Conservation (phyloP, 1,140 invertebrate species). For the Zaprionus kolodkinae region DNA sequence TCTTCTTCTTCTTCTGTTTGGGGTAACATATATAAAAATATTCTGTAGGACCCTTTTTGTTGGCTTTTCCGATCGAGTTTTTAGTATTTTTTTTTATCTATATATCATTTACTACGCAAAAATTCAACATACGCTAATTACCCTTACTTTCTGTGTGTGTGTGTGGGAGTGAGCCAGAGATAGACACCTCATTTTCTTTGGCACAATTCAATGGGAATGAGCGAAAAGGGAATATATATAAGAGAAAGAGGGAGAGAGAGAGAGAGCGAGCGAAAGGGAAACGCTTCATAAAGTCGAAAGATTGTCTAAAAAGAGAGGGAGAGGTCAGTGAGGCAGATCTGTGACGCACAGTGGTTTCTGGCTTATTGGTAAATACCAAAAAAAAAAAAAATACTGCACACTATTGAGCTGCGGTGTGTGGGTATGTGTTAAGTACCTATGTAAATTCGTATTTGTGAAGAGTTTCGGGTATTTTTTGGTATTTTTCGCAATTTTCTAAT, state of each 20-base stretch:
- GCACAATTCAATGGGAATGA: conserved; percentile 47
- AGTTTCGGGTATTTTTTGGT: conserved; percentile 32
- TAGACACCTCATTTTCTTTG: conserved; percentile 22
- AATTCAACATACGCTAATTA: conserved; percentile 45
- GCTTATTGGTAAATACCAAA: not conserved
- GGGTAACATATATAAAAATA: conserved; percentile 37
- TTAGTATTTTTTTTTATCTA: not conserved
- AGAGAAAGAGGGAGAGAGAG: not conserved
- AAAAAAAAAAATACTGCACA: not conserved
- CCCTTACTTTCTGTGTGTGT: conserved; percentile 28
- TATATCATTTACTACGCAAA: conserved; percentile 31
- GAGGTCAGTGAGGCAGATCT: not conserved
- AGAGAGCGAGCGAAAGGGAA: conserved; percentile 10
- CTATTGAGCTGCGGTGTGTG: conserved; percentile 6
- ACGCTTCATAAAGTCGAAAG: conserved; percentile 20
- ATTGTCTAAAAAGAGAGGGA: conserved; percentile 35
- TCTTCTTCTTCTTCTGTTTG: not conserved
- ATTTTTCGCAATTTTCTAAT: conserved; percentile 6
- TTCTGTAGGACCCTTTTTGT: not conserved
- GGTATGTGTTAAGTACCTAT: conserved; percentile 53
- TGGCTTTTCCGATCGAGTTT: not conserved
- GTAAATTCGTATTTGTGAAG: conserved; percentile 71
- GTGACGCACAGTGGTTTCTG: not conserved
- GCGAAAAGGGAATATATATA: conserved; percentile 17
- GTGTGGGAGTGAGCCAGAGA: not conserved